phyloP scores from a whole-genome alignment of 2,113 vertebrate genomes.

The Melanostigma gelatinosum region DNA sequence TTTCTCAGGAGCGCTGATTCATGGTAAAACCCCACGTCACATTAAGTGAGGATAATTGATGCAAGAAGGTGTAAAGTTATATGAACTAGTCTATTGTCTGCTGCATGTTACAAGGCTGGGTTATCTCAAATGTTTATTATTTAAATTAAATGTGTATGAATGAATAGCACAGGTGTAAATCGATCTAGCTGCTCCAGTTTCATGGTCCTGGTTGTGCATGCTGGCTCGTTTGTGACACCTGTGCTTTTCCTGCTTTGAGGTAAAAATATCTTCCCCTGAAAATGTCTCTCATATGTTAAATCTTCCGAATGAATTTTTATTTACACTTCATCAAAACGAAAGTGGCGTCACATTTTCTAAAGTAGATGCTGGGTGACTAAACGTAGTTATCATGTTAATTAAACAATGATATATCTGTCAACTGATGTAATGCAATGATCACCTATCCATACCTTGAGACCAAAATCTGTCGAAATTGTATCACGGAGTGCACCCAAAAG shows the following conservation, averaged over 20 bases:
- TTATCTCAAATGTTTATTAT: neutral
- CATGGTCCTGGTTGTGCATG: neutral
- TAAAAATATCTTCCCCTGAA: neutral
- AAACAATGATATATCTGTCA: neutral
- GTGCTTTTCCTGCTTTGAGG: neutral
- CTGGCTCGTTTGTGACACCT: neutral
- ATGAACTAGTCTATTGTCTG: constrained; percentile 2
- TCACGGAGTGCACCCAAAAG: neutral
- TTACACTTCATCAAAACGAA: neutral
- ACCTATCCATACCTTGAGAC: neutral
- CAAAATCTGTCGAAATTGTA: neutral
- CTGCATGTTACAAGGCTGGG: neutral
- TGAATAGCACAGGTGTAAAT: neutral
- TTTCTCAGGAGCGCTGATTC: constrained; percentile 37
- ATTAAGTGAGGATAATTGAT: constrained; percentile 36
- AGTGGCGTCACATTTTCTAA: neutral
- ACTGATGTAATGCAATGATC: neutral
- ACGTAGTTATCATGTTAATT: neutral
- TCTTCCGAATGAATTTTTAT: neutral
- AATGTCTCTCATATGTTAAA: neutral
- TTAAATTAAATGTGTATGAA: neutral
- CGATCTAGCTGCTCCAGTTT: neutral
- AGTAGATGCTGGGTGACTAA: neutral
- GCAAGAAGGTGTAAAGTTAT: constrained; percentile 24
- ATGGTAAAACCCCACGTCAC: constrained; percentile 14